Evolutionary conservation across 2,113 vertebrate species (phyloP), one percentile per base, ranked within the genome.

Genomic region (Anthoscopus minutus): DNA sequence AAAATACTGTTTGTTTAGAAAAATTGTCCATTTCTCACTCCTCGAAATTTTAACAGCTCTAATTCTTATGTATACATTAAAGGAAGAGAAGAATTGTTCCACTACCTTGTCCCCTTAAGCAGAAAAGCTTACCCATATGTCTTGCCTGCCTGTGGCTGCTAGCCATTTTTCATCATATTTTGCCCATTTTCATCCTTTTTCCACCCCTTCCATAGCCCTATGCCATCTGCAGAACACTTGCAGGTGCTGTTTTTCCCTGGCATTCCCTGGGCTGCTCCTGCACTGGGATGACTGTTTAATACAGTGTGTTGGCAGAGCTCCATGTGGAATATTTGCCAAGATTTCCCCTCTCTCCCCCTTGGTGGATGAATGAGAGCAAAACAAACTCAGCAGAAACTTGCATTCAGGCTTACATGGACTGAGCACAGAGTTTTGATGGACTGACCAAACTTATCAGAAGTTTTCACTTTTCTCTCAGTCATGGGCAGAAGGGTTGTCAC

Each of bases 321-420:
- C 80, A 81, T 2, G 0, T 3, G 21, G 48, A 81, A n/a, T 53
- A 11, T n/a, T 80, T 0, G n/a, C 92, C 85, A 93, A 93, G 76
- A 71, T 40, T 56, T 80, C 35, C 58, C 21, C n/a, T n/a, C 48
- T 37, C 66, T 37, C 19, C 18, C 27, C 8, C 11, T 58, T 5
- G 9, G 19, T 38, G 8, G 14, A 48, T 28, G 58, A 65, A 47
- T 23, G 48, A 83, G 12, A 33, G 28, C 37, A 78, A 85, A 92
- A 56, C 61, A 79, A 93, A 92, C 57, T 84, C 79, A 81, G 65
- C 37, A 93, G 85, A 86, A 95, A 95, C 83, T 92, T 94, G 31
- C 44, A 48, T 65, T 91, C 69, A 80, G 91, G 37, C 17, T 91
- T 94, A 79, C 30, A 20, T 9, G 66, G 81, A 18, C 40, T 42